Evolutionary conservation across 2,888 invertebrate genomes (phyloP).

Genomic region (Tenthredo livida): DNA sequence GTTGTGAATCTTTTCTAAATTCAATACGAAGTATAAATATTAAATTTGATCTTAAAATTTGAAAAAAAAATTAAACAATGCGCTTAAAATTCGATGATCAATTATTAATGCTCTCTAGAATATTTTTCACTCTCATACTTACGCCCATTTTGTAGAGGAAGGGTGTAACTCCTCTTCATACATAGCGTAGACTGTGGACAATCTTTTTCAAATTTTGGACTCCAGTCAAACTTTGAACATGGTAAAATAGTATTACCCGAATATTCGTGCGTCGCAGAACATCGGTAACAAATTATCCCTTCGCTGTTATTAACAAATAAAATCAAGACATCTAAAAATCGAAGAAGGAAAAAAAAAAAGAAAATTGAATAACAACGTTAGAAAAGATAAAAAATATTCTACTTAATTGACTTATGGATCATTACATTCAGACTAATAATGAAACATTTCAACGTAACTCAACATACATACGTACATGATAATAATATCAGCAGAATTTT

Average conservation of each 20-base stretch:
- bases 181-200: conserved; percentile 93
- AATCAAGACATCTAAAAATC: conserved; percentile 60
- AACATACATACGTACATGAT: conserved; percentile 35
- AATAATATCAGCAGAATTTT: conserved; percentile 1
- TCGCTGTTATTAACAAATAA: conserved; percentile 73
- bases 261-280: conserved; percentile 75
- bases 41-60: background rate
- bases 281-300: conserved; percentile 87
- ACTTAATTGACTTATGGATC: too few species aligned
- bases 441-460: too few species aligned
- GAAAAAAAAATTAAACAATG: too few species aligned
- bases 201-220: conserved; percentile 84
- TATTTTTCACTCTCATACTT: background rate
- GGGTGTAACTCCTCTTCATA: conserved; percentile 86
- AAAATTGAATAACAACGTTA: background rate
- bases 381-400: background rate
- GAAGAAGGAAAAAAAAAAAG: too few species aligned
- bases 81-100: background rate
- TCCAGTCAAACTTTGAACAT: conserved; percentile 89
- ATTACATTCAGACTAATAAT: too few species aligned
- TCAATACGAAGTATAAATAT: background rate
- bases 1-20: conserved; percentile 67
- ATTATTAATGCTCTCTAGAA: background rate
- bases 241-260: conserved; percentile 68
- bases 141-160: conserved; percentile 80